Conservation (phyloP, 2,797 vertebrate genomes). For the Pseudochaenichthys georgianus region DNA sequence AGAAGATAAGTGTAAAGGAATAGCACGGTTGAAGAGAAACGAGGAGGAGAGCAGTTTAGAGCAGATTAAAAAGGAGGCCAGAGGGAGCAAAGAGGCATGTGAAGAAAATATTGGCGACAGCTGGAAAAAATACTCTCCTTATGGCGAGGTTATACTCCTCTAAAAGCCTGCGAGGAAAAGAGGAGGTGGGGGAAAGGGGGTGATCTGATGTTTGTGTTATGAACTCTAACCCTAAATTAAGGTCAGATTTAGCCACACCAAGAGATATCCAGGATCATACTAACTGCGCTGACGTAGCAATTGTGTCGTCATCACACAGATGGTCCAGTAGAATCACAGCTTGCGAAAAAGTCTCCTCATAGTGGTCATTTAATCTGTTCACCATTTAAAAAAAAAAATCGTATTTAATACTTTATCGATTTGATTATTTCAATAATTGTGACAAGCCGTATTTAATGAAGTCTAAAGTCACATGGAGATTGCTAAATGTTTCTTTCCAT, state of each 20-base stretch:
- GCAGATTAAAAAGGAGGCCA: conserved; percentile 41
- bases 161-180: conserved; percentile 38
- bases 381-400: not conserved
- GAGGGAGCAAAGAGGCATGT: conserved; percentile 49
- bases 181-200: conserved; percentile 12
- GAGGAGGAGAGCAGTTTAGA: not conserved
- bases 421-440: too few species aligned
- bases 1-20: not conserved
- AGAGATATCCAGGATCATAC: conserved; percentile 19
- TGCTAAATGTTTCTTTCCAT: too few species aligned
- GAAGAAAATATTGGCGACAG: conserved; percentile 54
- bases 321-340: not conserved
- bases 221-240: conserved; percentile 32
- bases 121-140: conserved; percentile 57
- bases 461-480: too few species aligned
- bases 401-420: too few species aligned
- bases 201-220: conserved; percentile 41
- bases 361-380: not conserved
- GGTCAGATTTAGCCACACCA: conserved; percentile 24
- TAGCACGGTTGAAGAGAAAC: not conserved
- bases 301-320: conserved; percentile 13
- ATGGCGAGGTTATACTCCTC: conserved; percentile 54
- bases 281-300: conserved; percentile 32
- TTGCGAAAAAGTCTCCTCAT: not conserved
- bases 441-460: too few species aligned